phyloP scores from a whole-genome alignment of 1,140 invertebrate species.

The Wiebesia pumilae region DNA sequence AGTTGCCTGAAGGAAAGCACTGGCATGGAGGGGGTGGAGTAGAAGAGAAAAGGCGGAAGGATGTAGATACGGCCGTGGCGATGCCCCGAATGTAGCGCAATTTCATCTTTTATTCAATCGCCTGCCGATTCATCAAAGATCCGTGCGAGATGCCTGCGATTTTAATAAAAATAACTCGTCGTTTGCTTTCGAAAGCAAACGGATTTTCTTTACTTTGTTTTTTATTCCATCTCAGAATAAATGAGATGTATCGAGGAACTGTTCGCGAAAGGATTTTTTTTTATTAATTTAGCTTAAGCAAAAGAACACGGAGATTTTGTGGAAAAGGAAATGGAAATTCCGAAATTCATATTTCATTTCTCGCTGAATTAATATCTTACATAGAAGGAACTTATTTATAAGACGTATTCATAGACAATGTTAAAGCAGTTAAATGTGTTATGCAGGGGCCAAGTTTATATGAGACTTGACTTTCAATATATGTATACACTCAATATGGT shows the following conservation, averaged over 20 bases:
- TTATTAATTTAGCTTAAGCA: neutral
- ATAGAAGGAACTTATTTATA: too few relatives aligned
- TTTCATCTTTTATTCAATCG: conserved; percentile 74
- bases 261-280: neutral
- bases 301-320: neutral
- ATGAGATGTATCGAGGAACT: neutral
- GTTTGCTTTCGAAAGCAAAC: conserved; percentile 50
- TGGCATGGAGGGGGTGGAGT: neutral
- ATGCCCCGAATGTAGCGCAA: conserved; percentile 49
- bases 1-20: conserved; percentile 18
- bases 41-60: neutral
- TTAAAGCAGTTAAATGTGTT: too few relatives aligned
- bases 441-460: neutral
- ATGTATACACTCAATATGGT: too few relatives aligned
- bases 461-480: neutral
- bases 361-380: neutral
- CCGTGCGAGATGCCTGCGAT: conserved; percentile 57
- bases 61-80: conserved; percentile 40
- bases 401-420: too few relatives aligned
- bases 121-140: conserved; percentile 63
- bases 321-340: neutral
- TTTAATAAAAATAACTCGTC: conserved; percentile 72
- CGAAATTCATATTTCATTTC: neutral
- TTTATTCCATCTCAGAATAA: conserved; percentile 14
- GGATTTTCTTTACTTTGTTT: conserved; percentile 41